Evolutionary conservation across 2,113 vertebrate genomes (phyloP).

Genomic region (Hucho hucho): DNA sequence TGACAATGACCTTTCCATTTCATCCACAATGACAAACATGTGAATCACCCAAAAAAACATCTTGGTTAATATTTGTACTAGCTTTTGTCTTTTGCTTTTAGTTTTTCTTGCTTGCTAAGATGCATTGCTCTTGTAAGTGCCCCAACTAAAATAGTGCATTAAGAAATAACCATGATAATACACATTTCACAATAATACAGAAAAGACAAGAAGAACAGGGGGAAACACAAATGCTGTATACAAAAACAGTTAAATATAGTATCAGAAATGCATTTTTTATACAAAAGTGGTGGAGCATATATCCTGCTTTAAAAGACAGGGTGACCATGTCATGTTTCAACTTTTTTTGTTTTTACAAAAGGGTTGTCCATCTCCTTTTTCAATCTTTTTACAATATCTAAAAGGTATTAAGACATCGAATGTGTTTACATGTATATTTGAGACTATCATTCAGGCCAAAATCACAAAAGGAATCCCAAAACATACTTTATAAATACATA

Average conservation of each 20-base stretch:
- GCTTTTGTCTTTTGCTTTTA: constrained; percentile 37
- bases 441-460: constrained; percentile 76
- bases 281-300: constrained; percentile 72
- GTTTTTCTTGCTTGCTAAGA: constrained; percentile 61
- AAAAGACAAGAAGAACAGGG: constrained; percentile 67
- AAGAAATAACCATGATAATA: constrained; percentile 76
- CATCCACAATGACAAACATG: constrained; percentile 32
- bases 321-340: constrained; percentile 37
- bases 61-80: constrained; percentile 64
- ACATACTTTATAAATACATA: constrained; percentile 77
- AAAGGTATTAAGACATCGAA: constrained; percentile 80
- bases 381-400: constrained; percentile 78
- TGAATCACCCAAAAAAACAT: constrained; percentile 28
- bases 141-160: constrained; percentile 77
- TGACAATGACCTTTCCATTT: constrained; percentile 55
- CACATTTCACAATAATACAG: constrained; percentile 76
- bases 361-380: constrained; percentile 60
- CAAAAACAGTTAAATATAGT: constrained; percentile 76
- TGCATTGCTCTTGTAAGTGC: constrained; percentile 71
- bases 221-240: constrained; percentile 70
- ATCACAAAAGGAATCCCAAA: constrained; percentile 72
- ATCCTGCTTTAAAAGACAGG: constrained; percentile 68
- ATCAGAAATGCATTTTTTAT: constrained; percentile 67
- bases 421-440: constrained; percentile 73
- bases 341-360: constrained; percentile 69